A percentile compares a stretch with the other conserved stretches of the same genome.
Conservation (phyloP, 2,113 vertebrate genomes). For the Dromas ardeola region DNA sequence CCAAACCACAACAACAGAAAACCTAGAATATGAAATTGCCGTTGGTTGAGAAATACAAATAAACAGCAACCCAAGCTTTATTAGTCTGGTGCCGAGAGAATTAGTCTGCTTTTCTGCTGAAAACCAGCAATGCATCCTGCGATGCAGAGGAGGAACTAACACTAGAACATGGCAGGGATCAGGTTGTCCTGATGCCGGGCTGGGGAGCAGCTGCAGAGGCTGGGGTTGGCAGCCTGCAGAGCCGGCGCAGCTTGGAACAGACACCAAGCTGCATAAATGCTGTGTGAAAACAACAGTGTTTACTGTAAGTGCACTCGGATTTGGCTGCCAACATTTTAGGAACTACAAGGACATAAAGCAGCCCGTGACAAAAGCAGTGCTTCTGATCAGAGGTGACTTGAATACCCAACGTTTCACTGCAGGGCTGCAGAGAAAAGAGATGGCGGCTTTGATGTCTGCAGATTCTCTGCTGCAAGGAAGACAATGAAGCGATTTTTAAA, state of each 20-base stretch:
- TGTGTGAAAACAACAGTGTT: neutral
- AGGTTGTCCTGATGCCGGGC: neutral
- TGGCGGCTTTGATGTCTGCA: neutral
- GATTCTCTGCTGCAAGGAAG: neutral
- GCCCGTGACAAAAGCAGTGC: neutral
- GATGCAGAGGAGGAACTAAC: neutral
- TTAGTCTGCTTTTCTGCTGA: neutral
- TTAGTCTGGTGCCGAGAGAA: neutral
- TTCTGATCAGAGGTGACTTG: neutral
- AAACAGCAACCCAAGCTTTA: neutral
- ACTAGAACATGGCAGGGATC: neutral
- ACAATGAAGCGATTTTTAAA: neutral
- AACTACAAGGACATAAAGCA: neutral
- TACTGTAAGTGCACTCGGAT: neutral
- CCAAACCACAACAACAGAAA: neutral
- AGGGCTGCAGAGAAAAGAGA: neutral
- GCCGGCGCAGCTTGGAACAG: neutral
- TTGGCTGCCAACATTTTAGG: neutral
- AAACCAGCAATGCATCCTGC: neutral
- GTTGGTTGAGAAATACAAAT: neutral
- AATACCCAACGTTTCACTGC: neutral
- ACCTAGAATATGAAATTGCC: neutral
- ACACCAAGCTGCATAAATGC: neutral
- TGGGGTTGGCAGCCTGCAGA: neutral
- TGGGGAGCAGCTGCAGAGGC: neutral